phyloP scores from a whole-genome alignment of 2,797 vertebrate genomes.

The Tinamus major region DNA sequence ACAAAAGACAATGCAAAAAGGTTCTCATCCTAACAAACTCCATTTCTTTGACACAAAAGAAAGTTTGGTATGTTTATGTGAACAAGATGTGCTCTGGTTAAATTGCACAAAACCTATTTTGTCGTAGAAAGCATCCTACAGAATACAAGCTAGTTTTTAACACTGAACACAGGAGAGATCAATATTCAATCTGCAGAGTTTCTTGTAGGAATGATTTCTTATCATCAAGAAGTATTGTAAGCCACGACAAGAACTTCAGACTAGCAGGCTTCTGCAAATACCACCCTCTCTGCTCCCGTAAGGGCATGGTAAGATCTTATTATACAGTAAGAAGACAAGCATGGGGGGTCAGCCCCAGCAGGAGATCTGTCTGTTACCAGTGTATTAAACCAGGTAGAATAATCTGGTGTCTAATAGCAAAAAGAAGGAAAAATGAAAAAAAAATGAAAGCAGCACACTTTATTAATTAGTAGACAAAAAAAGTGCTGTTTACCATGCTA shows the following conservation, averaged over 20 bases:
- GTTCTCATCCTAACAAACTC: not conserved
- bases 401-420: not conserved
- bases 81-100: not conserved
- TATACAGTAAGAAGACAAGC: not conserved
- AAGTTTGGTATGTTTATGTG: not conserved
- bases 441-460: not conserved
- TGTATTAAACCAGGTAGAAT: not conserved
- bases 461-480: not conserved
- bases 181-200: not conserved
- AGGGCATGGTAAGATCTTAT: not conserved
- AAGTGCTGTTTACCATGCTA: not conserved
- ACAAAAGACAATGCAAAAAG: not conserved
- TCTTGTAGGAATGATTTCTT: not conserved
- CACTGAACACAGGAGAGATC: not conserved
- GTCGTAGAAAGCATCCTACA: not conserved
- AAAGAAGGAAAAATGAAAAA: not conserved
- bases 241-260: not conserved
- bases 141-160: not conserved
- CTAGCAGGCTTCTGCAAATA: not conserved
- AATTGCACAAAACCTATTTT: not conserved
- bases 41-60: not conserved
- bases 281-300: not conserved
- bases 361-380: not conserved
- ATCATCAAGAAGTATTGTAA: not conserved
- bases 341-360: not conserved